Evolutionary conservation across 2,888 invertebrate genomes (phyloP).

Genomic region (Lycocerus yunnanus): DNA sequence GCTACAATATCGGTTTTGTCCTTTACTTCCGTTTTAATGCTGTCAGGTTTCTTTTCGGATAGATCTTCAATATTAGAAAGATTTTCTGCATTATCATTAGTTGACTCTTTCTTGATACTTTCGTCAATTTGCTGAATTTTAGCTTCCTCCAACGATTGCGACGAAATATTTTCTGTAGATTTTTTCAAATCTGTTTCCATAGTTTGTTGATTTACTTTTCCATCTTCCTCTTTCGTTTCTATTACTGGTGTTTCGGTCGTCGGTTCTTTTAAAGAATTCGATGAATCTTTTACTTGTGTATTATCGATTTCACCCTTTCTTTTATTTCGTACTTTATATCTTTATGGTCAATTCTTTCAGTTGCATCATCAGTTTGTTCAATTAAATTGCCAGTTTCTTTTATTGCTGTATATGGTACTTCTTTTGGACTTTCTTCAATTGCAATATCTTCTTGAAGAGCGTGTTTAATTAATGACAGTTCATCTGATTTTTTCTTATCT

Average conservation of each 20-base stretch:
- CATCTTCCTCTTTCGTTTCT: not conserved
- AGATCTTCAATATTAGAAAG: no score
- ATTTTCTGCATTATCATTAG: no score
- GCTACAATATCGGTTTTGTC: not conserved
- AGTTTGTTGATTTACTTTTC: not conserved
- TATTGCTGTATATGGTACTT: not conserved
- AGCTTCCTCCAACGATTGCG: no score
- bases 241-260: no score
- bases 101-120: no score
- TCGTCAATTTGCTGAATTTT: no score
- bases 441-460: not conserved
- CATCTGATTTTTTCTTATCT: not conserved
- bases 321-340: not conserved
- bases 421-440: not conserved
- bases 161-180: no score
- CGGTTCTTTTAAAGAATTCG: not conserved
- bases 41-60: not conserved
- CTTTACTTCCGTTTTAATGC: not conserved
- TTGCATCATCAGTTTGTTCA: not conserved
- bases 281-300: not conserved
- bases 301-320: not conserved
- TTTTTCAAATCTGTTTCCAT: no score
- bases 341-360: not conserved
- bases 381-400: not conserved
- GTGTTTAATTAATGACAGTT: not conserved